A percentile compares a stretch with the other conserved stretches of the same genome.
Evolutionary conservation across 2,113 vertebrate species (phyloP).

Genomic region (Misgurnus mizolepis): DNA sequence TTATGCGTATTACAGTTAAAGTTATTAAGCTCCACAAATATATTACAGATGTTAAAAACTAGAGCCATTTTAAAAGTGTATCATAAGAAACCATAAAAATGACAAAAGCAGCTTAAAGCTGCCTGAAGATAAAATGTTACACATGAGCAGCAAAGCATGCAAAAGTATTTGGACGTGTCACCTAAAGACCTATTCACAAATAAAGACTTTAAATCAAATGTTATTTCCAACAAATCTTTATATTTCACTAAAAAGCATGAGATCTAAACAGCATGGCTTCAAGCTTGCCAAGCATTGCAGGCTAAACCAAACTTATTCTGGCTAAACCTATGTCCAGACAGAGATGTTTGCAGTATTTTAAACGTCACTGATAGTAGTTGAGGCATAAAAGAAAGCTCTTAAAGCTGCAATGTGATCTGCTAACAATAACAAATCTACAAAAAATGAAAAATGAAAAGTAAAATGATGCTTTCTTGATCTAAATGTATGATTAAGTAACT

Average conservation of each 20-base stretch:
- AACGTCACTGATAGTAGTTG: neutral
- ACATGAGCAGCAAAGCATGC: neutral
- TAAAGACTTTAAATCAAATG: too few relatives aligned
- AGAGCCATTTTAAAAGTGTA: too few relatives aligned
- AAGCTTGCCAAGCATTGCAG: slow-evolving; percentile 9
- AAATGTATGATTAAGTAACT: neutral
- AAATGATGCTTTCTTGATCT: neutral
- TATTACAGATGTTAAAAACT: too few relatives aligned
- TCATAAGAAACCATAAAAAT: too few relatives aligned
- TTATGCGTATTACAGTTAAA: too few relatives aligned
- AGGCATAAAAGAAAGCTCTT: slow-evolving; percentile 53
- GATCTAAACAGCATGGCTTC: neutral
- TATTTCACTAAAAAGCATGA: neutral
- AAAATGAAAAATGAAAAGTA: neutral
- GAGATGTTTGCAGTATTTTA: neutral
- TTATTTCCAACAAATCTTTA: neutral
- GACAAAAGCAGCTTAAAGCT: too few relatives aligned
- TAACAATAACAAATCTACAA: neutral
- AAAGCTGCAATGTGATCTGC: slow-evolving; percentile 66
- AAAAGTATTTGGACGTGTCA: neutral
- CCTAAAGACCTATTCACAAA: neutral
- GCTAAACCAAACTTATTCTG: neutral
- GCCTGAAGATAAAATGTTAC: too few relatives aligned
- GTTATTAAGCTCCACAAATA: too few relatives aligned
- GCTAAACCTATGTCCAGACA: neutral